phyloP scores from a whole-genome alignment of 2,888 invertebrate species.

The Drosophila melanosoma region DNA sequence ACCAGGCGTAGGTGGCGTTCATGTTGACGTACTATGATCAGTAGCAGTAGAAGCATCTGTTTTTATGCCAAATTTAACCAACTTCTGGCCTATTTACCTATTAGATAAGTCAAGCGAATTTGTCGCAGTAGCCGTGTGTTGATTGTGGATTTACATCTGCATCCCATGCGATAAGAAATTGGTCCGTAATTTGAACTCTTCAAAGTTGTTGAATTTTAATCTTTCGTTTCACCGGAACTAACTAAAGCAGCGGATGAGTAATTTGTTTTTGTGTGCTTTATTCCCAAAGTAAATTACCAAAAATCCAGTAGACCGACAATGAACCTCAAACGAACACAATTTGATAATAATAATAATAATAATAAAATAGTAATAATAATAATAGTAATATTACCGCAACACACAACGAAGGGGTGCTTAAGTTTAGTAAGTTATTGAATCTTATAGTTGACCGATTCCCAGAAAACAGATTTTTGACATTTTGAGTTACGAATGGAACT shows the following conservation, averaged over 20 bases:
- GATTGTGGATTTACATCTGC: constrained; percentile 39
- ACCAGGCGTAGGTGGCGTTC: constrained; percentile 37
- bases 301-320: constrained; percentile 59
- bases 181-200: constrained; percentile 60
- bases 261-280: constrained; percentile 64
- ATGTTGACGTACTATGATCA: constrained; percentile 34
- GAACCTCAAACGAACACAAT: constrained; percentile 72
- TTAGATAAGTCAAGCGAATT: constrained; percentile 61
- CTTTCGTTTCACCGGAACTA: constrained; percentile 49
- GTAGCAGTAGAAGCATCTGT: background rate
- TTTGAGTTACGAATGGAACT: background rate
- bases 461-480: background rate
- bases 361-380: constrained; percentile 4
- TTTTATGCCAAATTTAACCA: constrained; percentile 21
- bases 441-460: constrained; percentile 44
- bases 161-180: constrained; percentile 51
- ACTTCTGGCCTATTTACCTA: constrained; percentile 25
- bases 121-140: constrained; percentile 64
- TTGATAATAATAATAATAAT: constrained; percentile 13
- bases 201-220: constrained; percentile 36
- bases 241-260: constrained; percentile 14
- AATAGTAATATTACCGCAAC: constrained; percentile 36
- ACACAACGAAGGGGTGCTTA: constrained; percentile 49
- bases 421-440: constrained; percentile 12
- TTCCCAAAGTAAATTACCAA: constrained; percentile 68